Evolutionary conservation across 2,113 vertebrate species (phyloP).

Genomic region (Noctilio leporinus): DNA sequence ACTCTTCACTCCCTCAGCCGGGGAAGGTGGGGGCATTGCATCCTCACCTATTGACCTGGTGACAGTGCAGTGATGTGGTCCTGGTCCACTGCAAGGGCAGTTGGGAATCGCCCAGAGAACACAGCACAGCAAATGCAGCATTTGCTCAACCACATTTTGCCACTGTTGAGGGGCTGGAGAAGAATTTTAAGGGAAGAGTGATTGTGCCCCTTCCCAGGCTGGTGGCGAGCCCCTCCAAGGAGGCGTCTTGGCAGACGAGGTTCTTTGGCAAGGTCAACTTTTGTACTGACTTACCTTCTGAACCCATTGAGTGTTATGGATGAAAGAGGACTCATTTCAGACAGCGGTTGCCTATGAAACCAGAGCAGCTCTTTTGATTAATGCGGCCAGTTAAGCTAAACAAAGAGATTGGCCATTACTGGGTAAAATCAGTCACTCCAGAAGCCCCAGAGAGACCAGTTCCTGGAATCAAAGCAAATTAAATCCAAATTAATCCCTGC

Average conservation of each 20-base stretch:
- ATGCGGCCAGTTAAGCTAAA: constrained; percentile 28
- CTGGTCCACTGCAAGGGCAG: rapidly evolving
- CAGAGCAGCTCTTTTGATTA: constrained; percentile 26
- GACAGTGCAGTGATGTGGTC: rapidly evolving
- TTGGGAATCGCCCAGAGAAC: rapidly evolving
- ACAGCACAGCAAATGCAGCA: too few species aligned
- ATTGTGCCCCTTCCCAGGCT: neutral
- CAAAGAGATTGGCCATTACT: constrained; percentile 39
- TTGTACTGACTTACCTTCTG: neutral
- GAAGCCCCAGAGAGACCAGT: constrained; percentile 43
- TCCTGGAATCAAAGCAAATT: constrained; percentile 43
- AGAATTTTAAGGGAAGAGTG: neutral
- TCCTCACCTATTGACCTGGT: rapidly evolving
- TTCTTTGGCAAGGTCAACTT: neutral
- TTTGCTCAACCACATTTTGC: too few species aligned
- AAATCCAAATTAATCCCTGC: neutral
- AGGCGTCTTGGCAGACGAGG: neutral
- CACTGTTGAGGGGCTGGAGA: rapidly evolving
- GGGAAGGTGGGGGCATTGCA: rapidly evolving
- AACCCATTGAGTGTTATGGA: neutral
- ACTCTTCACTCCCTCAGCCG: neutral
- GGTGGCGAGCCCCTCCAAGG: rapidly evolving
- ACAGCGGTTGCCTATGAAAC: neutral
- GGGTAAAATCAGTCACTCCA: constrained; percentile 44
- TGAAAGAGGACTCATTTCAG: neutral